Conservation (phyloP, 2,113 vertebrate genomes). For the Ageneiosus marmoratus region DNA sequence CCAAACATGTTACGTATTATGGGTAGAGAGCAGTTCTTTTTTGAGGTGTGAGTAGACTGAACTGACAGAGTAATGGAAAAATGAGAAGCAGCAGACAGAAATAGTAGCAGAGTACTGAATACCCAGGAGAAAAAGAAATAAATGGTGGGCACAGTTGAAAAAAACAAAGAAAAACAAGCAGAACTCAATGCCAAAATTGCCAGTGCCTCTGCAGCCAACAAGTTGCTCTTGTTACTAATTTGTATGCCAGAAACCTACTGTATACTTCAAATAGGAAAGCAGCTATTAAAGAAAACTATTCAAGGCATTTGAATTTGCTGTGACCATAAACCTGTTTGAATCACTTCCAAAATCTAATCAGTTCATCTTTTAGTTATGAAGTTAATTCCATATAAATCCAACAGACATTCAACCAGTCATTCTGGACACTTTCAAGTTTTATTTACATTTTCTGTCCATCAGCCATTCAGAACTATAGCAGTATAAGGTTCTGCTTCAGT, state of each 20-base stretch:
- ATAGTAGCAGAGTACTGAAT: not conserved
- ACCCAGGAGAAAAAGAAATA: not conserved
- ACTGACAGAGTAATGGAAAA: not conserved
- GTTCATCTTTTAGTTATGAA: not conserved
- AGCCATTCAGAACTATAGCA: no score
- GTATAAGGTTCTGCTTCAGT: no score
- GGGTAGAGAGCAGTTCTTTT: not conserved
- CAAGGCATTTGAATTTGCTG: not conserved
- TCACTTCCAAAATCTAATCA: slow-evolving; percentile 5
- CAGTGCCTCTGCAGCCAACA: not conserved
- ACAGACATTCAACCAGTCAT: not conserved
- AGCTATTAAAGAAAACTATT: not conserved
- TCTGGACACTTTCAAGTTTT: not conserved
- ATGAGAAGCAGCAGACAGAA: not conserved
- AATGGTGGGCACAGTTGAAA: not conserved
- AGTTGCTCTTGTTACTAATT: not conserved
- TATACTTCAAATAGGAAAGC: not conserved
- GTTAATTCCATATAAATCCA: not conserved
- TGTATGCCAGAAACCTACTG: not conserved
- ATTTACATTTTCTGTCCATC: not conserved
- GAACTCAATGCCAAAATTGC: not conserved
- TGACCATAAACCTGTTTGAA: not conserved
- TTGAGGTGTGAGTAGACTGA: not conserved
- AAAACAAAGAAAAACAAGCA: not conserved
- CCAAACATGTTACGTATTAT: not conserved